Evolutionary conservation across 1,140 invertebrate species (phyloP), one percentile per base, ranked within the genome.

Genomic region (Forficula auricularia): DNA sequence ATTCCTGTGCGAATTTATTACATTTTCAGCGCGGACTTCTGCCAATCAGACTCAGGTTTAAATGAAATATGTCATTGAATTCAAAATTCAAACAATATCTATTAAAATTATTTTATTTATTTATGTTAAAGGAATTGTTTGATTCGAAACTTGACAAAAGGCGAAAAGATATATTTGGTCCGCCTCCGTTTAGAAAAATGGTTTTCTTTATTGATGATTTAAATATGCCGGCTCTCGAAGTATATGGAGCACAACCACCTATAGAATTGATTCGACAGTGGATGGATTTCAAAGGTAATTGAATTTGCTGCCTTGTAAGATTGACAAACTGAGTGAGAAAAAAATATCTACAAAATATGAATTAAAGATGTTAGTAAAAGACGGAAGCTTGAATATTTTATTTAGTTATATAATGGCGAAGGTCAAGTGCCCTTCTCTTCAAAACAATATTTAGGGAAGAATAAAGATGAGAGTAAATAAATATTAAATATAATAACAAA

Each of bases 21-120:
- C 73, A 33, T 85, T 87, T 59, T 85, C 82, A 0, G 81, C 82
- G 2, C 71, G 80, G 54, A 84, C 82, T 0, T 76, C 72, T 0
- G 73, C 80, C 6, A 77, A 76, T 59, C 77, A 82, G 59, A 81
- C 77, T 6, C 82, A 85, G 65, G 80, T 83, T 27, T 27, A 27
- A 27, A 6, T 27, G 22, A 27, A 27, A 6, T 27, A 27, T 10
- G 22, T 27, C 22, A 6, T 27, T 10, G 22, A 6, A 27, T 27
- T 27, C 4, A 10, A 27, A 6, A 27, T 27, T 27, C 22, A 27
- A 10, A 4, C 10, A 27, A 4, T 10, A 27, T 27, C 10, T 10
- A 27, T 6, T 6, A 27, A 27, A 27, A 27, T 27, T 27, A 27
- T 27, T 27, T 27, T 27, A 7, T 40, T 13, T 30, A 35, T 6